Evolutionary conservation across 2,888 invertebrate genomes (phyloP), one percentile per base, ranked within the genome.

Genomic region (Drosophila nr. fundita): DNA sequence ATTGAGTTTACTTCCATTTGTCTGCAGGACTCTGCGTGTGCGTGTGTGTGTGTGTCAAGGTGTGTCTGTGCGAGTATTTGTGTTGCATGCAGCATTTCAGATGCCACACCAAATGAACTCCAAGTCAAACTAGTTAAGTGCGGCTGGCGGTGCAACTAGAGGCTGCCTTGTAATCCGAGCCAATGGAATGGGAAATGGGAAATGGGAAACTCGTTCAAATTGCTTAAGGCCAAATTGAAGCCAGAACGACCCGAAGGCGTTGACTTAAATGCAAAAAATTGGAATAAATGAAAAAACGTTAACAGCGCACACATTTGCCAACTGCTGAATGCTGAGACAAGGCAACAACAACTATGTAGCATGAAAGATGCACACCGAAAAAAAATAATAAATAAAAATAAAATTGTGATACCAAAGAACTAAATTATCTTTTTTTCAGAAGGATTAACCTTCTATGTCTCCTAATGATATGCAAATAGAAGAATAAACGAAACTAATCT

Each of bases 101-200:
- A 73, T 82, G 82, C 77, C 77, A 71, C 69, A 71, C 86, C 74
- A 84, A 84, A 84, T 86, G 84, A 83, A 83, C 83, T 84, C 72
- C 80, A 82, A 81, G 78, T 80, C 83, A 84, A 84, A 83, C 81
- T 82, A 87, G 84, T 84, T 84, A 83, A 85, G 78, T 81, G 77
- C 76, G 76, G 71, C 78, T 83, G 79, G 64, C 74, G 73, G 57
- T 63, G 77, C 65, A 68, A 65, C 73, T 62, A 61, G 54, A 59
- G 54, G 55, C 55, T 67, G 13, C 60, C 55, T 68, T 78, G 78
- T 78, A 78, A 72, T 78, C 77, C 67, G 68, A 70, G 52, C 49
- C 63, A 69, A 65, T 38, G 42, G 21, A 83, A 70, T 82, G 82
- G 27, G n/a, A 27, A 38, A 70, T 82, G 82, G 27, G n/a, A 27